A percentile compares a stretch with the other conserved stretches of the same genome.
phyloP scores from a whole-genome alignment of 2,113 vertebrate genomes.

The Tetraodon nigroviridis region DNA sequence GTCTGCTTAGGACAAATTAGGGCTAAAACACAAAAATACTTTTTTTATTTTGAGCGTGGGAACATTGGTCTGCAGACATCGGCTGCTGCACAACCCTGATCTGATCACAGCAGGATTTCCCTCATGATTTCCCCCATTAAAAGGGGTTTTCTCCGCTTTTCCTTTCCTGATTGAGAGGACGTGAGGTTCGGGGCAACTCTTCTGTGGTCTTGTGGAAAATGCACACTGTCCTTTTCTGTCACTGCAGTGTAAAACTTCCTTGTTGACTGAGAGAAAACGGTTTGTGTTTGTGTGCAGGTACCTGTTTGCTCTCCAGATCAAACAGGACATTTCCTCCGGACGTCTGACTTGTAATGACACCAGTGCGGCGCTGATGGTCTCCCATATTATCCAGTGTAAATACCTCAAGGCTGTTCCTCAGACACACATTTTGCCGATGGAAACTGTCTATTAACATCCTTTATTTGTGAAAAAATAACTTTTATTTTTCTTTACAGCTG shows the following conservation, averaged over 20 bases:
- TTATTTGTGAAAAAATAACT: not conserved
- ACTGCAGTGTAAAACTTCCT: not conserved
- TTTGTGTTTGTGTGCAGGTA: conserved; percentile 78
- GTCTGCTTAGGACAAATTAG: too few relatives aligned
- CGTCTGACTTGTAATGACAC: conserved; percentile 88
- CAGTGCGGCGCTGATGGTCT: conserved; percentile 90
- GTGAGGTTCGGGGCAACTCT: not conserved
- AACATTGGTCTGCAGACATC: too few relatives aligned
- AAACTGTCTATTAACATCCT: too few relatives aligned
- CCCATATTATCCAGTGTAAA: conserved; percentile 97
- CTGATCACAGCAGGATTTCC: not conserved
- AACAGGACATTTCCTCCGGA: conserved; percentile 89
- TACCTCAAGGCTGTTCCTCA: not conserved
- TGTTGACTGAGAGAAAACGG: conserved; percentile 1
- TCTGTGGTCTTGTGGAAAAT: not conserved
- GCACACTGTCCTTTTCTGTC: not conserved
- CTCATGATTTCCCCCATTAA: not conserved
- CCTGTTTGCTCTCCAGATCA: conserved; percentile 95
- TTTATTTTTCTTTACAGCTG: conserved; percentile 72
- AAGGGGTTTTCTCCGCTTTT: not conserved
- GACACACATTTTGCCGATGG: too few relatives aligned
- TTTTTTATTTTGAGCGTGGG: too few relatives aligned
- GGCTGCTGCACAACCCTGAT: too few relatives aligned
- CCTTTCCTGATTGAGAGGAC: not conserved
- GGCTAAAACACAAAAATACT: too few relatives aligned